Base-by-base conservation (phyloP, 2,113 vertebrate species). In the Tetrax tetrax region DNA sequence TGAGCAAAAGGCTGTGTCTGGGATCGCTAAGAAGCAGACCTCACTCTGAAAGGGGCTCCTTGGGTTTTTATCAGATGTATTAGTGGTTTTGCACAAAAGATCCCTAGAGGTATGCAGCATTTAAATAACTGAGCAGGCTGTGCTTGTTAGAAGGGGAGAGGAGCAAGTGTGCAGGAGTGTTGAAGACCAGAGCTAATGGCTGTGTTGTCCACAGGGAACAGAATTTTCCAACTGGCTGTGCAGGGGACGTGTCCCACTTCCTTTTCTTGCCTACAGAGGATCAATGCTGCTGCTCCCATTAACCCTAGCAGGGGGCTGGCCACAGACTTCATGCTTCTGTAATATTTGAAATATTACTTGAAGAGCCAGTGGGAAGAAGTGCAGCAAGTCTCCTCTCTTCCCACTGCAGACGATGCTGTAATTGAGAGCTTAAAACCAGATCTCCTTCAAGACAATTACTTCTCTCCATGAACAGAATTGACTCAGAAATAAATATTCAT, bases 401-500 rank as follows among this genome's bases (percentile, higher is more conserved):
- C 24, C 37, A 47, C 29, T 77, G 21, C 24, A 90, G 45, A 76
- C 72, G 31, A 57, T 51, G 25, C 17, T 60, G 21, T 50, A 63
- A 66, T 7, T 77, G 41, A 80, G 71, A 89, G 53, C 33, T 71
- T 75, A 71, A 93, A 96, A 48, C 6, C 15, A 70, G 5, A n/a
- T 69, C 28, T 88, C 13, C 29, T 91, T 90, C 29, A 48, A 86
- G 76, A 66, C 22, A n/a, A 80, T 93, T 7, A 28, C 35, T 7
- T 66, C n/a, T 38, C 3, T 43, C 20, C 24, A 7, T 6, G 18
- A 83, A 74, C 15, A 64, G 38, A 76, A 83, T 37, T 53, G 29
- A 33, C 35, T 89, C 21, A 79, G 38, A 85, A 76, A 85, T 79
- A 82, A 90, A 82, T 71, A 88, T 54, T 69, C 41, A 63, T 92